Base-by-base conservation (phyloP, 2,797 vertebrate genomes). In the Sitta carolinensis region DNA sequence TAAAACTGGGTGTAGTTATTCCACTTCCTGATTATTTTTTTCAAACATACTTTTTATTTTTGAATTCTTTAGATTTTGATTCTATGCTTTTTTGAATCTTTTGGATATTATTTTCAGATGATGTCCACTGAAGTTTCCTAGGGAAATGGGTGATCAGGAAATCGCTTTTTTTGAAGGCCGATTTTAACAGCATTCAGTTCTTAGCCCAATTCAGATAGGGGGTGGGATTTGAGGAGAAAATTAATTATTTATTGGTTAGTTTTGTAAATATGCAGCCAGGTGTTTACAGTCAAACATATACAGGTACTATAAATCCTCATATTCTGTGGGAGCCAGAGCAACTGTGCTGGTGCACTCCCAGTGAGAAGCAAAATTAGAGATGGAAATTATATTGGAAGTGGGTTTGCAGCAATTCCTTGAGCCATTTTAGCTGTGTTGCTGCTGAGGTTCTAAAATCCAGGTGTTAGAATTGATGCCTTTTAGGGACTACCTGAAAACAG, bases 371-470 rank as follows among this genome's bases (percentile, higher is more conserved):
- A 30, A 70, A 34, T 36, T 2, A 48, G 26, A 22, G 25, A 10
- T 34, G 42, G 30, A 13, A 48, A 85, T 55, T 2, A 5, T 8
- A 0, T 1, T 30, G 12, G 9, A 83, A 52, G 34, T 1, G 13
- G 16, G 9, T 20, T 17, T 27, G 38, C 51, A 73, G 40, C 8
- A 66, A 34, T 1, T 55, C 7, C 82, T 34, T 9, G 16, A 18
- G 54, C 20, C 21, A 7, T 9, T 50, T 45, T 2, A 32, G 42
- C 34, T 10, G 6, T 1, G 4, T 11, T 52, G 10, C 5, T 72
- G 73, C 34, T 1, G 2, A 17, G 58, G 11, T 6, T 13, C 45
- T 75, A 4, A 27, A 61, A 23, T n/a, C 3, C 23, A 63, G 52
- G 16, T 13, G 6, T 36, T 11, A 23, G 29, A 48, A 42, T 16